phyloP scores from a whole-genome alignment of 1,140 invertebrate species.

The Pseudomyrmex concolor region DNA sequence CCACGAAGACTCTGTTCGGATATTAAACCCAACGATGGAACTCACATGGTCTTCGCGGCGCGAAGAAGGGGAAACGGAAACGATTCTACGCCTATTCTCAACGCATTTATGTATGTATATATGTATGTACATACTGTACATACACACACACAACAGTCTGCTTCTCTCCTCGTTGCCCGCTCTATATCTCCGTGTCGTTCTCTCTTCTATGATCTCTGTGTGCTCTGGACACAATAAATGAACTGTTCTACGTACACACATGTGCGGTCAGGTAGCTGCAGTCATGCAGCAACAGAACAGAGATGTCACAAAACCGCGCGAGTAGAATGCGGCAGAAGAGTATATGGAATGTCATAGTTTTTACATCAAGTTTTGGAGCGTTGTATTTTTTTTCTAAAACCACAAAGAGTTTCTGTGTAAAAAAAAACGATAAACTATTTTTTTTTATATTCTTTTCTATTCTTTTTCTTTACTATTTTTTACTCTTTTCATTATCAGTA shows the following conservation, averaged over 20 bases:
- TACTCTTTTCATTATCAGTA: not conserved
- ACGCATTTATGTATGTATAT: not conserved
- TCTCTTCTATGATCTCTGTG: not conserved
- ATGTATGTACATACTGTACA: not conserved
- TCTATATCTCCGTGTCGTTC: not conserved
- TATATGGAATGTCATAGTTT: no score
- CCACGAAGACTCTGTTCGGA: constrained; percentile 42
- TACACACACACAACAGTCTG: not conserved
- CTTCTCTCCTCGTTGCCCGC: not conserved
- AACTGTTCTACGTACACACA: not conserved
- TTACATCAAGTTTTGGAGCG: not conserved
- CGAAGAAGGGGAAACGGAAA: constrained; percentile 70
- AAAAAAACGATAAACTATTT: not conserved
- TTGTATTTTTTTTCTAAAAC: no score
- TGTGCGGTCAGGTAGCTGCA: not conserved
- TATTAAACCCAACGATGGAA: constrained; percentile 43
- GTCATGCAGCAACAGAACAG: not conserved
- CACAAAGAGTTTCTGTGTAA: not conserved
- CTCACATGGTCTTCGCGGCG: constrained; percentile 23
- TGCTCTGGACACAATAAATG: not conserved
- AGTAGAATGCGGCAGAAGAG: not conserved
- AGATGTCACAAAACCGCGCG: not conserved
- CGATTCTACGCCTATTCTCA: constrained; percentile 64
- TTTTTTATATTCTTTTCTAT: not conserved
- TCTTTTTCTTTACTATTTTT: not conserved